Evolutionary conservation across 2,888 invertebrate species (phyloP).

Genomic region (Anarsia innoxiella): DNA sequence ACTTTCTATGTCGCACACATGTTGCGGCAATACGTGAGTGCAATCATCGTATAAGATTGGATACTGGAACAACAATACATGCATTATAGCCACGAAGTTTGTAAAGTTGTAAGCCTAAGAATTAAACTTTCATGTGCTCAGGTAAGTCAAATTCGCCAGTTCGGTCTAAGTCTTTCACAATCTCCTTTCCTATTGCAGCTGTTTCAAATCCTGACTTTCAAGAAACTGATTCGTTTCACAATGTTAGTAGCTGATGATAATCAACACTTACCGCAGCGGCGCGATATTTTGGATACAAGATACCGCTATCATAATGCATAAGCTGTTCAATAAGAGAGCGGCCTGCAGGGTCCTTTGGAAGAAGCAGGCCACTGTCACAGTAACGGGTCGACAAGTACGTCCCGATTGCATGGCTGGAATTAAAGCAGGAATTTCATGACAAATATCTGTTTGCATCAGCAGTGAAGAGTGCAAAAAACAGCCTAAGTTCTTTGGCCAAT

Average conservation of each 20-base stretch:
- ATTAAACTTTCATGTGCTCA: no score
- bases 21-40: constrained; percentile 43
- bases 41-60: constrained; percentile 49
- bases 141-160: no score
- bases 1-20: constrained; percentile 36
- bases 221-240: no score
- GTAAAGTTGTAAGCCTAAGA: no score
- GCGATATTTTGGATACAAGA: constrained; percentile 42
- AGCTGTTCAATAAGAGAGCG: constrained; percentile 41
- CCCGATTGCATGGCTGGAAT: constrained; percentile 46
- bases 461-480: no score
- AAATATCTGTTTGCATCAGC: no score
- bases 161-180: no score
- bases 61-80: constrained; percentile 27
- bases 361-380: constrained; percentile 24
- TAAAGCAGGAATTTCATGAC: not conserved
- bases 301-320: constrained; percentile 41
- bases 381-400: constrained; percentile 45
- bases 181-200: no score
- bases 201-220: no score
- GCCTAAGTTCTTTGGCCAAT: no score
- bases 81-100: no score
- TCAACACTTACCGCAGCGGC: constrained; percentile 47
- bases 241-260: no score
- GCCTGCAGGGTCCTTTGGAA: constrained; percentile 41